Evolutionary conservation across 1,140 invertebrate species (phyloP).

Genomic region (Saccostrea glomerata): DNA sequence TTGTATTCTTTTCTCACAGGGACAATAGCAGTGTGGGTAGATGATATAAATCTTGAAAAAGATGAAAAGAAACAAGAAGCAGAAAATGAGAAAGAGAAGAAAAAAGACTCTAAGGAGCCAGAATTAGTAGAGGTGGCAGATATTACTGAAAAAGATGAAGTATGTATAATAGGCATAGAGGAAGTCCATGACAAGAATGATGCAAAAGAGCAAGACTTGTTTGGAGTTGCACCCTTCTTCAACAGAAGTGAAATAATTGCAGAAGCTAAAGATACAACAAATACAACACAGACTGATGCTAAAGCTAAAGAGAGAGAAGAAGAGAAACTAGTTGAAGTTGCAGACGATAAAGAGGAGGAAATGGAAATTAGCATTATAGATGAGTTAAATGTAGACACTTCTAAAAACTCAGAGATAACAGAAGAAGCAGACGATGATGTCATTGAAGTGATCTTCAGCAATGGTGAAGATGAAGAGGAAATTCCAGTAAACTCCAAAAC

Average conservation of each 20-base stretch:
- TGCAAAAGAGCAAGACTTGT: neutral
- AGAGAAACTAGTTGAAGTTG: neutral
- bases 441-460: constrained; percentile 21
- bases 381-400: neutral
- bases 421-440: constrained; percentile 22
- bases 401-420: neutral
- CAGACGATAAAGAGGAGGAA: neutral
- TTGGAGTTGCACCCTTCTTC: neutral
- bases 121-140: neutral
- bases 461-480: constrained; percentile 14
- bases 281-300: neutral
- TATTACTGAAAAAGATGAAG: neutral
- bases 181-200: neutral
- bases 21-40: neutral
- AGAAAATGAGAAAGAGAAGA: neutral
- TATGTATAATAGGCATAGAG: neutral
- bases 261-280: neutral
- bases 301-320: neutral
- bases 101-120: neutral
- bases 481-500: neutral
- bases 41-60: neutral
- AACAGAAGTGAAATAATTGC: neutral
- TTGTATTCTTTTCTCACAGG: no score
- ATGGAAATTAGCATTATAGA: constrained; percentile 31
- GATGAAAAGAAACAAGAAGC: neutral